A percentile compares a stretch with the other conserved stretches of the same genome.
Conservation (phyloP, 2,113 vertebrate genomes). For the Heterochromis multidens region DNA sequence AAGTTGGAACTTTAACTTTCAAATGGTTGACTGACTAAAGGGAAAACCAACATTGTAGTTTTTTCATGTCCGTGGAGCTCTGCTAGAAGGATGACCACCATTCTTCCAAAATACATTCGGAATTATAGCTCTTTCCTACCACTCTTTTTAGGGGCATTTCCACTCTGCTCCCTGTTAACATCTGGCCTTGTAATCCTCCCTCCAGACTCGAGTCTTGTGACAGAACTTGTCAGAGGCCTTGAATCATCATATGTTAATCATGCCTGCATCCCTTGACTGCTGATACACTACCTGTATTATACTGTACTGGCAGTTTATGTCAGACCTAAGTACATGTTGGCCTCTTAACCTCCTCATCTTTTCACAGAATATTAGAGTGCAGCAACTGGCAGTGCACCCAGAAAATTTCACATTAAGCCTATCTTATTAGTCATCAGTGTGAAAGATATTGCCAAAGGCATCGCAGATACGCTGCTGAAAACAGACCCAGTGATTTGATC, state of each 20-base stretch:
- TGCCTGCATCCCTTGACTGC: neutral
- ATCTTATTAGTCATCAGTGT: neutral
- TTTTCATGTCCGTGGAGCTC: neutral
- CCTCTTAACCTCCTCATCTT: neutral
- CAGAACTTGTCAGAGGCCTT: neutral
- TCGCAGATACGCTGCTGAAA: neutral
- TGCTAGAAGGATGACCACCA: neutral
- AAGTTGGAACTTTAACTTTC: neutral
- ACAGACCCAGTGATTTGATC: slow-evolving; percentile 30
- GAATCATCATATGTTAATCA: neutral
- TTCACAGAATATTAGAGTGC: neutral
- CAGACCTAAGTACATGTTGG: neutral
- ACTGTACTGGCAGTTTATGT: neutral
- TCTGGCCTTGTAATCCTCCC: neutral
- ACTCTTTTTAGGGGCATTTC: neutral
- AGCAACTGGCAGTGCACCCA: neutral
- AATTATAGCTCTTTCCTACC: neutral
- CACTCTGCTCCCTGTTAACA: neutral
- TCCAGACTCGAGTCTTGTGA: neutral
- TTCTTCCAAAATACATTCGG: neutral
- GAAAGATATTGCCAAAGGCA: neutral
- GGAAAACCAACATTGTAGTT: neutral
- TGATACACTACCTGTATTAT: neutral
- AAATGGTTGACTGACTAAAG: neutral
- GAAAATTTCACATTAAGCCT: neutral